These are phyloP conservation scores for Haemorhous mexicanus DNA, from an alignment of 2,113 vertebrate species.

Conservation along the genomic window DNA sequence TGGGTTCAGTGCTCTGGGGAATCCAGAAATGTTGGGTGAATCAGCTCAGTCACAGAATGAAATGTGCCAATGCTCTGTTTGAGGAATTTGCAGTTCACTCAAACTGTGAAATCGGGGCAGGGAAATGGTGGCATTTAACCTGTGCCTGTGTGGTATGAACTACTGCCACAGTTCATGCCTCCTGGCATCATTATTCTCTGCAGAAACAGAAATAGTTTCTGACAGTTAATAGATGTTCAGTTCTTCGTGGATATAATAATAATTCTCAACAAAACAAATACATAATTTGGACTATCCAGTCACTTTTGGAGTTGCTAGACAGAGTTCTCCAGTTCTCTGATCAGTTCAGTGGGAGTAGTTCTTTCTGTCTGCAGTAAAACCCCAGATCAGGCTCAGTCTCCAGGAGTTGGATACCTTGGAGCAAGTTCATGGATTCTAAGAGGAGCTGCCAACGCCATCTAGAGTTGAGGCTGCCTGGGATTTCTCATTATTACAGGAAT, in stretches of 20 bases:
- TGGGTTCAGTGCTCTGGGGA: background rate
- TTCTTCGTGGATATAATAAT: background rate
- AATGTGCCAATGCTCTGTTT: background rate
- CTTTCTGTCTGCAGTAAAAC: background rate
- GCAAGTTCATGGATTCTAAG: background rate
- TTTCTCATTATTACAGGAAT: background rate
- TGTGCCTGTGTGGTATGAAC: background rate
- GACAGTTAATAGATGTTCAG: background rate
- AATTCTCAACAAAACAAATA: background rate
- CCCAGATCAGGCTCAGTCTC: background rate
- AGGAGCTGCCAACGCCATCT: constrained; percentile 33
- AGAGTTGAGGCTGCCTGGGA: background rate
- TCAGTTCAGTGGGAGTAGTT: background rate
- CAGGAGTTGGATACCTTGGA: background rate
- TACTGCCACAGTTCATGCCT: background rate
- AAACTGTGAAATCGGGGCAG: background rate
- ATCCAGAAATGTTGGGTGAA: background rate
- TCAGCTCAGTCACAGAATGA: background rate
- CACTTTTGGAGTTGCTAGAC: background rate
- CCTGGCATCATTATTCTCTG: background rate
- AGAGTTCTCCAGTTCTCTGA: background rate
- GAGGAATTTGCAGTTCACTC: background rate
- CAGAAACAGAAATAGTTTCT: background rate
- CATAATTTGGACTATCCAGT: accelerated
- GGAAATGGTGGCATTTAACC: background rate